These are phyloP conservation scores for honey bee (Apis mellifera) DNA, from an alignment of 1,140 invertebrate genomes.

Conservation along the genomic window Amel_HAv3.1 CM009931.2:18861501-18862000, in stretches of 20 bases:
- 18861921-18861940: neutral
- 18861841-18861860: neutral
- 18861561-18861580: neutral
- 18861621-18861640: slow-evolving; percentile 53
- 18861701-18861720: slow-evolving; percentile 45
- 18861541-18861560: neutral
- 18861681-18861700: slow-evolving; percentile 17
- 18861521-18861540: neutral
- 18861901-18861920: neutral
- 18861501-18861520: neutral
- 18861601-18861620: slow-evolving; percentile 23
- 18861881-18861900: neutral
- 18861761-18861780: slow-evolving; percentile 21
- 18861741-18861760: neutral
- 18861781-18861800: neutral
- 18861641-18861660: slow-evolving; percentile 44
- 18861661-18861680: slow-evolving; percentile 15
- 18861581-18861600: slow-evolving; percentile 49
- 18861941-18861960: neutral
- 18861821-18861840: neutral
- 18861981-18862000: neutral
- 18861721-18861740: neutral
- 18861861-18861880: neutral
- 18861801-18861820: slow-evolving; percentile 10
- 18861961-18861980: neutral